Conservation (phyloP, 2,113 vertebrate genomes). For the Oostethus manadensis region DNA sequence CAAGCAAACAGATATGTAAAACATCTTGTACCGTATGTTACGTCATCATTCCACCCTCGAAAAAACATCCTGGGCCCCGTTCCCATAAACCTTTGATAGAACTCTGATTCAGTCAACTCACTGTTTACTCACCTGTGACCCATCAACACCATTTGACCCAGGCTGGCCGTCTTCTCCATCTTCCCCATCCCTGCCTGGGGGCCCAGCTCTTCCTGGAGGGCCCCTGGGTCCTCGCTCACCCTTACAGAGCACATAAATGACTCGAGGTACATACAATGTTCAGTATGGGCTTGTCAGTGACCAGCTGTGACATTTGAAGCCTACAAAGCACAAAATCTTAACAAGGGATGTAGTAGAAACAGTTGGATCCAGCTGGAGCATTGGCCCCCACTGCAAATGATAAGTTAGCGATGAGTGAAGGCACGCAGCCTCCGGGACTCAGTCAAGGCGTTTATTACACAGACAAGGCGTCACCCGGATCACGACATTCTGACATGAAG, state of each 20-base stretch:
- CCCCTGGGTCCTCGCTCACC: conserved; percentile 75
- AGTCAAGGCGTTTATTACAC: conserved; percentile 28
- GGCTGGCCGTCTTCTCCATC: conserved; percentile 74
- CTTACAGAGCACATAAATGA: conserved; percentile 51
- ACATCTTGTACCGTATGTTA: no score
- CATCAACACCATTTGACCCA: conserved; percentile 69
- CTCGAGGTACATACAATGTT: neutral
- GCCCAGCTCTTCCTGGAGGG: conserved; percentile 67
- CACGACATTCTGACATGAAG: conserved; percentile 18
- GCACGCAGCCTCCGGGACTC: conserved; percentile 3
- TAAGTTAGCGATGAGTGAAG: neutral
- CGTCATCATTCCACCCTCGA: no score
- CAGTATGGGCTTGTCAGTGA: neutral
- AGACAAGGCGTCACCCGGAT: conserved; percentile 17
- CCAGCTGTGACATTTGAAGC: conserved; percentile 1
- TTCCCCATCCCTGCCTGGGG: conserved; percentile 71
- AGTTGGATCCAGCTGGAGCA: neutral
- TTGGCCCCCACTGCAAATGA: conserved; percentile 1
- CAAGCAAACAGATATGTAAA: no score
- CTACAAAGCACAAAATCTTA: neutral
- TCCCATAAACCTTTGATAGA: no score
- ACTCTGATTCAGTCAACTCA: no score
- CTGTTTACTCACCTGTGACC: conserved; percentile 71
- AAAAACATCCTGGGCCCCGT: no score
- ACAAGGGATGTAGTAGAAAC: neutral